phyloP scores from a whole-genome alignment of 37 sponge, comb jelly and placozoan species.

The Eunapius fragilis region DNA sequence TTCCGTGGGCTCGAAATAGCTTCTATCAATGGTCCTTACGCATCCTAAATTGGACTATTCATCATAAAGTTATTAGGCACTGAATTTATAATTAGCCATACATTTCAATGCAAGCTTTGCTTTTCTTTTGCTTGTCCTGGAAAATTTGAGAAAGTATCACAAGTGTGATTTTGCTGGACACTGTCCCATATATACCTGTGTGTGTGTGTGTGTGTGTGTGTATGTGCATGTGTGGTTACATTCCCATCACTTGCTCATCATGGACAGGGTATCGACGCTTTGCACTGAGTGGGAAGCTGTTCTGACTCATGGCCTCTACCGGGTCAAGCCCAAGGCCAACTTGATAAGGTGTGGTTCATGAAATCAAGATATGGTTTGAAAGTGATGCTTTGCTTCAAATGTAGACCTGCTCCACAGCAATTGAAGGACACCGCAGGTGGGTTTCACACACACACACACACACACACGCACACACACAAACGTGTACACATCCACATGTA shows the following conservation, averaged over 20 bases:
- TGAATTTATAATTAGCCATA: no score
- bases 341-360: not conserved
- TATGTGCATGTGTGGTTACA: no score
- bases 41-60: no score
- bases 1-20: no score
- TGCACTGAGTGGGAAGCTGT: conserved; percentile 89
- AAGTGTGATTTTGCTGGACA: no score
- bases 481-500: not conserved
- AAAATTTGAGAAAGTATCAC: no score
- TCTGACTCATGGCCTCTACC: conserved; percentile 69
- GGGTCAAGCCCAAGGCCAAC: conserved; percentile 22
- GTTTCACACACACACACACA: conserved; percentile 22
- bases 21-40: no score
- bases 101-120: no score
- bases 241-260: not conserved
- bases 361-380: not conserved
- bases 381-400: conserved; percentile 11
- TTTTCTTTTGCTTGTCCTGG: no score
- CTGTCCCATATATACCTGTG: no score
- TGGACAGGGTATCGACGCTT: conserved; percentile 66
- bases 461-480: conserved; percentile 44
- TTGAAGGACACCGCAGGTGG: conserved; percentile 67
- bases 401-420: conserved; percentile 36
- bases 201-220: no score
- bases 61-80: no score